Evolutionary conservation across 23 tunicate genomes (phyloP).

Genomic region (Halocynthia roretzi): DNA sequence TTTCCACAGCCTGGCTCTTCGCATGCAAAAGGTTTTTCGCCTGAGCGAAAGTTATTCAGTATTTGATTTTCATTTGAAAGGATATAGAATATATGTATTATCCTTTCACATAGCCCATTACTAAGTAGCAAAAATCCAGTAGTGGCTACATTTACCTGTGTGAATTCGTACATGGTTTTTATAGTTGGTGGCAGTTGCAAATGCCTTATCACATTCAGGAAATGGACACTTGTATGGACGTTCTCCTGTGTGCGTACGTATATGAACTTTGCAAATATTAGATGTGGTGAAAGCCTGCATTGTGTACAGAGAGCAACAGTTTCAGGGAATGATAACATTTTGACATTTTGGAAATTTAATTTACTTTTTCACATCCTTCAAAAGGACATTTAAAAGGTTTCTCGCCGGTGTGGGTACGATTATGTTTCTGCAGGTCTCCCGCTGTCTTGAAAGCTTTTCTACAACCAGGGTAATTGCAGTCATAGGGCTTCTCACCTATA

Average conservation of each 20-base stretch:
- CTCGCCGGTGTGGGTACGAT: constrained; percentile 81
- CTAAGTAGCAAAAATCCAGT: too few species aligned
- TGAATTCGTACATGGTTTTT: constrained; percentile 76
- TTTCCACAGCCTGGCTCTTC: constrained; percentile 40
- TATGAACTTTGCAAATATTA: constrained; percentile 79
- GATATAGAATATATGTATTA: background rate
- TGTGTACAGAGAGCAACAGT: background rate
- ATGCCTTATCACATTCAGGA: constrained; percentile 48
- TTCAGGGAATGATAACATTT: background rate
- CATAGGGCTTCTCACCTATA: constrained; percentile 77
- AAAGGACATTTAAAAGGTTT: constrained; percentile 84
- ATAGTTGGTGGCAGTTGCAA: constrained; percentile 61
- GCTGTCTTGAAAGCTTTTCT: constrained; percentile 79
- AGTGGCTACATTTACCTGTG: constrained; percentile 39
- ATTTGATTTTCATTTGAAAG: background rate
- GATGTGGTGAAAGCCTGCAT: constrained; percentile 79
- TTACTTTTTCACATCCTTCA: constrained; percentile 75
- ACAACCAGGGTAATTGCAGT: constrained; percentile 43
- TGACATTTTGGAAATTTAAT: background rate
- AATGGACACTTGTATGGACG: constrained; percentile 76
- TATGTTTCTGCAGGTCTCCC: constrained; percentile 79
- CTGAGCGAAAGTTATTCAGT: constrained; percentile 18
- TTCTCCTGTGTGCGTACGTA: constrained; percentile 90
- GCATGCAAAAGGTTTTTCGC: constrained; percentile 82
- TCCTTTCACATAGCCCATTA: background rate